Percentiles rank a stretch among this genome's conserved stretches.
Evolutionary conservation across 2,888 invertebrate genomes (phyloP).

Genomic region (Trichogramma evanescens): DNA sequence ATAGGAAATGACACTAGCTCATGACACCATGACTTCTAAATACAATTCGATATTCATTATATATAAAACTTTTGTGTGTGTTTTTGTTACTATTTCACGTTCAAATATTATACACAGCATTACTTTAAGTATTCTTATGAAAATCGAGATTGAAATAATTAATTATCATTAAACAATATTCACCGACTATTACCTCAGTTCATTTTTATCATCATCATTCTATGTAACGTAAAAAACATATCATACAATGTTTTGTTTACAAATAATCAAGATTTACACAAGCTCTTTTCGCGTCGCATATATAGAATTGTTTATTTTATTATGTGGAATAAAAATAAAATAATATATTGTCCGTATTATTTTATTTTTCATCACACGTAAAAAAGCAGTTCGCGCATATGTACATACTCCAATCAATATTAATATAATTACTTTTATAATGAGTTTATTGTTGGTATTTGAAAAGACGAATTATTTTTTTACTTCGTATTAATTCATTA

Average conservation of each 20-base stretch:
- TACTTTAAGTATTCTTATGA: constrained; percentile 22
- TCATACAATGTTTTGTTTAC: constrained; percentile 42
- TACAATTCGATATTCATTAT: constrained; percentile 15
- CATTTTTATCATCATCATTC: constrained; percentile 13
- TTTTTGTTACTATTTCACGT: constrained; percentile 8
- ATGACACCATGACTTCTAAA: constrained; percentile 25
- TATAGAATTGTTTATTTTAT: too few relatives aligned
- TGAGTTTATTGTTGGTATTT: constrained; percentile 34
- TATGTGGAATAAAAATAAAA: constrained; percentile 41
- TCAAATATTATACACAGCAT: constrained; percentile 22
- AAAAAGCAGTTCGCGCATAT: constrained; percentile 44
- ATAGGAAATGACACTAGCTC: constrained; percentile 29
- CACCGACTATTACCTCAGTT: constrained; percentile 35
- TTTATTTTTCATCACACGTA: constrained; percentile 38
- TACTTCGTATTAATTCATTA: neutral
- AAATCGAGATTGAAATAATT: constrained; percentile 32
- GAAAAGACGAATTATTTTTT: constrained; percentile 26
- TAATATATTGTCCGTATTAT: constrained; percentile 34
- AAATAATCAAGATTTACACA: constrained; percentile 44
- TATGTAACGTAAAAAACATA: constrained; percentile 34
- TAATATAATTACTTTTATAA: constrained; percentile 20
- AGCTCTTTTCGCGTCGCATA: constrained; percentile 37
- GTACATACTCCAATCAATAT: constrained; percentile 42
- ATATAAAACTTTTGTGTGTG: constrained; percentile 17
- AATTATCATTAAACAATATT: constrained; percentile 42